Conservation (phyloP, 2,113 vertebrate species). For the Aptenodytes forsteri region DNA sequence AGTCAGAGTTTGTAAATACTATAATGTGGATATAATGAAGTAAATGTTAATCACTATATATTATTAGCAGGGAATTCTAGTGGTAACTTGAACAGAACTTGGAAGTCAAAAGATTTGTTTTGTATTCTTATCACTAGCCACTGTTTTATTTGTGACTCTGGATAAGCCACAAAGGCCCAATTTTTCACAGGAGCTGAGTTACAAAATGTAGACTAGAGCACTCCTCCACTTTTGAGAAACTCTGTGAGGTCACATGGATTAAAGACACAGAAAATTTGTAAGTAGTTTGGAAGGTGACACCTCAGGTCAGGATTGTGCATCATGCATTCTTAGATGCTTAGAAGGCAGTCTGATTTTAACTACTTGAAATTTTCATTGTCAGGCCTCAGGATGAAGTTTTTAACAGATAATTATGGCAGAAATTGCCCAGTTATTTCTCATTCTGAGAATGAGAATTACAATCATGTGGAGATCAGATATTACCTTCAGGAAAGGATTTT, state of each 20-base stretch:
- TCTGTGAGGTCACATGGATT: background rate
- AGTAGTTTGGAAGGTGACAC: background rate
- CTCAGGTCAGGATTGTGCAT: background rate
- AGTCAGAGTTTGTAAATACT: background rate
- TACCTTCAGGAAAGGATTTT: conserved; percentile 28
- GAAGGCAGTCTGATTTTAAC: background rate
- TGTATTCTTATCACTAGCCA: background rate
- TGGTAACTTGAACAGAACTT: background rate
- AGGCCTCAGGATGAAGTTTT: background rate
- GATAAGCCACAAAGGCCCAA: background rate
- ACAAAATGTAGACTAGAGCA: background rate
- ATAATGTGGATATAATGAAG: background rate
- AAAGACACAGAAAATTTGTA: background rate
- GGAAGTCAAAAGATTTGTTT: background rate
- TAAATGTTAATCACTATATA: background rate
- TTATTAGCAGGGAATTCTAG: background rate
- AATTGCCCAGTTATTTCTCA: background rate
- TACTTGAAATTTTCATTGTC: background rate
- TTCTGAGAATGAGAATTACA: background rate
- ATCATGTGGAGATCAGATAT: background rate
- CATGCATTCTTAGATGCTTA: background rate
- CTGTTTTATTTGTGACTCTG: background rate
- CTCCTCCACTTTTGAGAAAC: background rate
- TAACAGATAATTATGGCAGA: background rate
- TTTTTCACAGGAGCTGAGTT: background rate